Evolutionary conservation across 92 coral and sea anemone species (phyloP).

Genomic region (Phenganax subtilis): DNA sequence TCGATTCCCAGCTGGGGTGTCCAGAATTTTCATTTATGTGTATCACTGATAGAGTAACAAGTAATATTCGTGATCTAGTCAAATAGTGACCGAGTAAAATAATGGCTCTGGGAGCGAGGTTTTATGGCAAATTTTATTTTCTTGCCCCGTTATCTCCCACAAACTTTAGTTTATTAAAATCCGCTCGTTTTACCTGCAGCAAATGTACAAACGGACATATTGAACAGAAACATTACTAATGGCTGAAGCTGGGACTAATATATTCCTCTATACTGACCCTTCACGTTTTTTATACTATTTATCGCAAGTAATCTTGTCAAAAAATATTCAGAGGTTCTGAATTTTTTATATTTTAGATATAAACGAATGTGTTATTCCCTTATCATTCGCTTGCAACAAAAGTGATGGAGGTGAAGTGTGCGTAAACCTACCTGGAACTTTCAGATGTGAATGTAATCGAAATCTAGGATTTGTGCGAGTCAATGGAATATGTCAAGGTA

Average conservation of each 20-base stretch:
- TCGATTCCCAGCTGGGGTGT: no score
- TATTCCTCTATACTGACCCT: background rate
- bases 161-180: no score
- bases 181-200: no score
- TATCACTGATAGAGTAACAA: no score
- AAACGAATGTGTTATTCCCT: background rate
- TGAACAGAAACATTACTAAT: no score
- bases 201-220: no score
- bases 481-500: constrained; percentile 25
- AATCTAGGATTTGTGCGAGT: constrained; percentile 10
- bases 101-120: background rate
- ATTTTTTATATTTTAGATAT: background rate
- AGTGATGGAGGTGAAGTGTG: constrained; percentile 17
- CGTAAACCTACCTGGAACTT: constrained; percentile 8
- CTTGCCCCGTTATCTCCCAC: no score
- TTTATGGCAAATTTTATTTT: no score
- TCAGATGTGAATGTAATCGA: constrained; percentile 8
- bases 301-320: background rate
- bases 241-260: no score
- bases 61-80: no score
- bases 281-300: background rate
- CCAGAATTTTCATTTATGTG: no score
- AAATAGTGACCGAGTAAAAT: background rate
- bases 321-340: background rate
- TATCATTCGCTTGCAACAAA: background rate